Conservation (phyloP, 2,888 invertebrate genomes). For the Philopedon plagiatum region DNA sequence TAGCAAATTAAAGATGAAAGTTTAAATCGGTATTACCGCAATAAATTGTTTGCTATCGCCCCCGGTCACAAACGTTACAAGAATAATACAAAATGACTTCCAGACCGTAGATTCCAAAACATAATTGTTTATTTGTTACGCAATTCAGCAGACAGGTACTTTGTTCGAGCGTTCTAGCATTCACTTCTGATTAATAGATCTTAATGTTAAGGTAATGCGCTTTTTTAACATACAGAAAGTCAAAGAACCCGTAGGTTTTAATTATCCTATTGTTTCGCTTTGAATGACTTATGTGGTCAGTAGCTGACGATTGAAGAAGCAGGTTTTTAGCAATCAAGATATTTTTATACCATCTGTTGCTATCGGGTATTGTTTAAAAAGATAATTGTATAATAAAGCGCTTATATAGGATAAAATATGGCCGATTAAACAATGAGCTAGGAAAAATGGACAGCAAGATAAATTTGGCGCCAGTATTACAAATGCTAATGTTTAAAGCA, state of each 20-base stretch:
- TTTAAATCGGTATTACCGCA: slow-evolving; percentile 37
- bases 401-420: slow-evolving; percentile 8
- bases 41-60: slow-evolving; percentile 33
- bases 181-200: slow-evolving; percentile 53
- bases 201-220: slow-evolving; percentile 50
- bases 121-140: slow-evolving; percentile 53
- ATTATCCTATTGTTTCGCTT: slow-evolving; percentile 51
- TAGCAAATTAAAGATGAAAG: slow-evolving; percentile 44
- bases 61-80: slow-evolving; percentile 21
- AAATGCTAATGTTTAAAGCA: background rate
- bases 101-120: slow-evolving; percentile 50
- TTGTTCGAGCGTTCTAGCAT: slow-evolving; percentile 50
- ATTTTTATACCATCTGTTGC: slow-evolving; percentile 49
- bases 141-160: slow-evolving; percentile 52
- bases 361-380: slow-evolving; percentile 38
- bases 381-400: slow-evolving; percentile 36
- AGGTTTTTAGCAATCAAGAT: slow-evolving; percentile 46
- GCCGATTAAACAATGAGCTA: background rate
- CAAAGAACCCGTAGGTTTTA: slow-evolving; percentile 52
- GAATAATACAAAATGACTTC: slow-evolving; percentile 48
- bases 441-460: background rate
- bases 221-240: slow-evolving; percentile 48
- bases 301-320: slow-evolving; percentile 50
- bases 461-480: background rate
- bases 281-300: slow-evolving; percentile 52